Evolutionary conservation across 53 echinoderm and acorn worm species (phyloP).

Genomic region (Echinometra lucunter): DNA sequence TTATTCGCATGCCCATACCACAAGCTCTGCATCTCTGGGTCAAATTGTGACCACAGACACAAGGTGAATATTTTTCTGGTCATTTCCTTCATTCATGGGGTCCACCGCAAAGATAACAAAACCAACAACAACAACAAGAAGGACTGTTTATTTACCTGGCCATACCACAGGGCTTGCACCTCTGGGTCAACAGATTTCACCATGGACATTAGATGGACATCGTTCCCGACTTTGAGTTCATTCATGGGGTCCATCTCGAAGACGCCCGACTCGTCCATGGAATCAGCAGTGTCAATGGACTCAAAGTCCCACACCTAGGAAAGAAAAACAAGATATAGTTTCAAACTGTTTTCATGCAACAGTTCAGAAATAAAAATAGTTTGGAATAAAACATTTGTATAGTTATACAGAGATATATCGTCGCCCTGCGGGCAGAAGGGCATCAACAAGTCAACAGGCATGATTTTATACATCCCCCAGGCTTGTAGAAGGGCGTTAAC

Average conservation of each 20-base stretch:
- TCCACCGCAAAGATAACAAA: too few relatives aligned
- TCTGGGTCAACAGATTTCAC: slow-evolving; percentile 94
- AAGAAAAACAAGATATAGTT: neutral
- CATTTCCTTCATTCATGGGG: too few relatives aligned
- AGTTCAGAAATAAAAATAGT: neutral
- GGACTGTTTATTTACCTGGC: slow-evolving; percentile 83
- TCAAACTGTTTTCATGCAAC: neutral
- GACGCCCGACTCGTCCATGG: slow-evolving; percentile 89
- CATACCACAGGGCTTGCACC: slow-evolving; percentile 96
- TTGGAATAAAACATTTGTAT: neutral
- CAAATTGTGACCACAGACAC: too few relatives aligned
- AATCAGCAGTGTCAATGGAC: slow-evolving; percentile 92
- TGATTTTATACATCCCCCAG: too few relatives aligned
- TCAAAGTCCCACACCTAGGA: slow-evolving; percentile 99
- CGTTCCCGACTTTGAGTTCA: slow-evolving; percentile 94
- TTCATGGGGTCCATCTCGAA: slow-evolving; percentile 99
- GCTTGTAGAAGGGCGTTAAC: too few relatives aligned
- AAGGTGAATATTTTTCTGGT: too few relatives aligned
- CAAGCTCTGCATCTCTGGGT: too few relatives aligned
- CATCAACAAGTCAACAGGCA: too few relatives aligned
- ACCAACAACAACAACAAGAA: neutral
- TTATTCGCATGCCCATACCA: too few relatives aligned
- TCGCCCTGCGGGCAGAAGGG: too few relatives aligned
- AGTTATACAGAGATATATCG: too few relatives aligned
- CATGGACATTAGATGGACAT: slow-evolving; percentile 96